Conservation (phyloP, 2,797 vertebrate genomes). For the Helicolenus hilgendorfi region DNA sequence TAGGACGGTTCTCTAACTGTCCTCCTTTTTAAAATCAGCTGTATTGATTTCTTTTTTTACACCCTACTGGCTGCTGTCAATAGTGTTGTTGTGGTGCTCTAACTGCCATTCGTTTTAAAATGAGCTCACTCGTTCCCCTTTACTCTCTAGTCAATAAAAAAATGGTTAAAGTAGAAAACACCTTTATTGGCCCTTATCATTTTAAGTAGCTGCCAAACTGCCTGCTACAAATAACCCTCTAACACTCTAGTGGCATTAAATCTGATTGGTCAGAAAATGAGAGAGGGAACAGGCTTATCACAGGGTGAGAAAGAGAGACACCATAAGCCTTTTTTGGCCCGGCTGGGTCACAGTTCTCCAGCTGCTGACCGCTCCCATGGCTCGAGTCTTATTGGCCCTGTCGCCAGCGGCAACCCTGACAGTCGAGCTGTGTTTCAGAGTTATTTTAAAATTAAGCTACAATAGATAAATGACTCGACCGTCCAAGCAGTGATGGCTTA, state of each 20-base stretch:
- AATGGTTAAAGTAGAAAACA: slow-evolving; percentile 5
- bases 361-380: neutral
- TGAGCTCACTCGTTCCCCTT: neutral
- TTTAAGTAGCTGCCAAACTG: slow-evolving; percentile 9
- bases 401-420: neutral
- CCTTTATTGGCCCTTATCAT: slow-evolving; percentile 11
- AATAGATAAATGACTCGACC: slow-evolving; percentile 49
- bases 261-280: slow-evolving; percentile 16
- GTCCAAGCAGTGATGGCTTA: slow-evolving; percentile 44
- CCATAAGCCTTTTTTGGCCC: slow-evolving; percentile 6
- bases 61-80: slow-evolving; percentile 8
- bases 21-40: neutral
- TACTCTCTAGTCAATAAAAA: slow-evolving; percentile 12
- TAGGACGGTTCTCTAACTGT: neutral
- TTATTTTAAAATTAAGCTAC: slow-evolving; percentile 60
- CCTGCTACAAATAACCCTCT: slow-evolving; percentile 1
- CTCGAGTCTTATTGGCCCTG: neutral
- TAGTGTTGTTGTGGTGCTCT: neutral
- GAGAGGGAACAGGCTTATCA: slow-evolving; percentile 24
- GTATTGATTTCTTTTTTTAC: slow-evolving; percentile 1
- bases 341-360: neutral
- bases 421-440: slow-evolving; percentile 9
- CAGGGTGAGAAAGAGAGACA: neutral
- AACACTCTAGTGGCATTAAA: neutral
- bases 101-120: neutral